phyloP scores from a whole-genome alignment of 2,113 vertebrate species.

The Amphiprion percula region DNA sequence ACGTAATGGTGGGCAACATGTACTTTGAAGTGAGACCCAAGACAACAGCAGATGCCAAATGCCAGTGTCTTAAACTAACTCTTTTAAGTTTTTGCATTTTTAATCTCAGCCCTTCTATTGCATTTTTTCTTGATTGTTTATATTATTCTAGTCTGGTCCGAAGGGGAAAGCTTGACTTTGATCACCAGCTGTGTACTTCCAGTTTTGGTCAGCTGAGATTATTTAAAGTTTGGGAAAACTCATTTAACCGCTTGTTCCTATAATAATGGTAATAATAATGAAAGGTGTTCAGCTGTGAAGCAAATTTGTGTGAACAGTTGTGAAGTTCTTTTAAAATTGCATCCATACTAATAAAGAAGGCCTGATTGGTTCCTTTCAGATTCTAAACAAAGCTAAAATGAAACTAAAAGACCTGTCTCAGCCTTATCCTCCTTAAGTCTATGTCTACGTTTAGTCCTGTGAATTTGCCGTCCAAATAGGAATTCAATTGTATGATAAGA shows the following conservation, averaged over 20 bases:
- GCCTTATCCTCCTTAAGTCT: too few relatives aligned
- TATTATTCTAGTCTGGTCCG: slow-evolving; percentile 15
- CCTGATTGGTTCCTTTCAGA: too few relatives aligned
- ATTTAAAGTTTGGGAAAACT: slow-evolving; percentile 14
- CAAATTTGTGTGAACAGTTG: background rate
- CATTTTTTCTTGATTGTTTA: background rate
- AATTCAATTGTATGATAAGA: too few relatives aligned
- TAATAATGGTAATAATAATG: background rate
- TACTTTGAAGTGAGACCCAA: slow-evolving; percentile 47
- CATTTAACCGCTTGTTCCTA: fast-evolving
- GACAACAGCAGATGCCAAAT: slow-evolving; percentile 40
- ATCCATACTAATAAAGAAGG: too few relatives aligned
- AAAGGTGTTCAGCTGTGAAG: background rate
- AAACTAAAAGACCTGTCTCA: too few relatives aligned
- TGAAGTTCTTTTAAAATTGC: too few relatives aligned
- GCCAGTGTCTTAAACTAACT: slow-evolving; percentile 7
- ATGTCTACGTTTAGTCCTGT: too few relatives aligned
- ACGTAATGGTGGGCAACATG: slow-evolving; percentile 37
- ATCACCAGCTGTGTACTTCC: slow-evolving; percentile 46
- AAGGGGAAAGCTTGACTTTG: slow-evolving; percentile 23
- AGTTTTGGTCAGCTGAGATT: slow-evolving; percentile 15
- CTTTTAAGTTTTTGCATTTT: background rate
- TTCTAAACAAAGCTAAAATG: too few relatives aligned
- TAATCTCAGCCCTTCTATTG: background rate
- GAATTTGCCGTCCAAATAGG: too few relatives aligned